A percentile compares a stretch with the other conserved stretches of the same genome.
phyloP scores from a whole-genome alignment of 2,113 vertebrate species.

The Scomber japonicus region DNA sequence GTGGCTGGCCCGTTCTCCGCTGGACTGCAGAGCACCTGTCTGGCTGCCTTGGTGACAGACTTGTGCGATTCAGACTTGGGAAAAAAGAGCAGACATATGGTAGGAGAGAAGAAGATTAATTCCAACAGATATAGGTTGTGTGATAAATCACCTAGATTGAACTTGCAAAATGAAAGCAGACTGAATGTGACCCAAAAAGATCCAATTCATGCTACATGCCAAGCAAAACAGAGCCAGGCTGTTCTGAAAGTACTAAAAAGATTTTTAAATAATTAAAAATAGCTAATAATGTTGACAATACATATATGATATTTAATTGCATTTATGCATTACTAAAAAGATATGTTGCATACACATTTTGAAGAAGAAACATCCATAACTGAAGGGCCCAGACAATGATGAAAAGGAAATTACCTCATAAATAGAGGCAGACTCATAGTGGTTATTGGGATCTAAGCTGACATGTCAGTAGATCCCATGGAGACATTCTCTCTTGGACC shows the following conservation, averaged over 20 bases:
- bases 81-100: conserved; percentile 80
- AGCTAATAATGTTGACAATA: too few species aligned
- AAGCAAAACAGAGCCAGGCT: background rate
- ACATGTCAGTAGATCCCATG: too few species aligned
- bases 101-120: conserved; percentile 69
- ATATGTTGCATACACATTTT: too few species aligned
- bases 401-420: too few species aligned
- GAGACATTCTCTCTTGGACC: too few species aligned
- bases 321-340: too few species aligned
- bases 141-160: conserved; percentile 11
- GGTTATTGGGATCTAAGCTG: too few species aligned
- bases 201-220: background rate
- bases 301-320: too few species aligned
- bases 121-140: background rate
- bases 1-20: conserved; percentile 88
- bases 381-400: too few species aligned
- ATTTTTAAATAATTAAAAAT: too few species aligned
- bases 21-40: conserved; percentile 90
- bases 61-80: conserved; percentile 90
- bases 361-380: too few species aligned
- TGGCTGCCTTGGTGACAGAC: conserved; percentile 80
- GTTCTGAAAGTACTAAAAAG: background rate
- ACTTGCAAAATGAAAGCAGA: background rate
- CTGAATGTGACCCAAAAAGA: background rate
- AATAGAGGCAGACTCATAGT: too few species aligned